A percentile compares a stretch with the other conserved stretches of the same genome.
Conservation (phyloP, 64 coral and sea anemone species). For the Stichodactyla helianthus region DNA sequence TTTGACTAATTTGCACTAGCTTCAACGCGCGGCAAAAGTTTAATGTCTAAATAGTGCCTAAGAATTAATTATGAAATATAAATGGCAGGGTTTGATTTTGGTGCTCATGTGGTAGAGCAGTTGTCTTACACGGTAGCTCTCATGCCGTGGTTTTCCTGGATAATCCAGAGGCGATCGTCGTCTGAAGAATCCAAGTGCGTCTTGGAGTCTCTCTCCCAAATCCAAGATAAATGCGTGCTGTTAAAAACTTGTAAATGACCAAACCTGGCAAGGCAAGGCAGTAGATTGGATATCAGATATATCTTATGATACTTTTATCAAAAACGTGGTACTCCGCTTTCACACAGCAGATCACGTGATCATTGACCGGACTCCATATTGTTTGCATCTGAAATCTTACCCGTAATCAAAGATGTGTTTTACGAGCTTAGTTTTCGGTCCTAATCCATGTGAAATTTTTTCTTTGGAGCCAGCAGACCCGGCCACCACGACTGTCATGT, state of each 20-base stretch:
- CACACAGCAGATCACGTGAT: background rate
- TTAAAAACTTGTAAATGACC: conserved; percentile 80
- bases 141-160: conserved; percentile 68
- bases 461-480: conserved; percentile 86
- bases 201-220: conserved; percentile 62
- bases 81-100: background rate
- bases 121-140: background rate
- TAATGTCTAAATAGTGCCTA: no score
- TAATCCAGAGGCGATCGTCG: conserved; percentile 65
- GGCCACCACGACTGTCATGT: conserved; percentile 66
- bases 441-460: conserved; percentile 51
- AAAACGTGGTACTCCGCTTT: background rate
- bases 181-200: conserved; percentile 20
- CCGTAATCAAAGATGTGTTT: conserved; percentile 68
- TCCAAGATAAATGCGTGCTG: conserved; percentile 67
- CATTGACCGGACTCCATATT: background rate
- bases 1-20: no score
- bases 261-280: conserved; percentile 24
- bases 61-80: no score
- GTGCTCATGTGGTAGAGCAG: background rate
- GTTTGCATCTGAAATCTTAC: conserved; percentile 17
- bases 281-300: background rate
- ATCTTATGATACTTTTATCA: background rate
- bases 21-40: no score
- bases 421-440: conserved; percentile 37